Percentiles rank a stretch among this genome's conserved stretches.
phyloP scores from a whole-genome alignment of 2,888 invertebrate genomes.

The Nemoura dubitans region DNA sequence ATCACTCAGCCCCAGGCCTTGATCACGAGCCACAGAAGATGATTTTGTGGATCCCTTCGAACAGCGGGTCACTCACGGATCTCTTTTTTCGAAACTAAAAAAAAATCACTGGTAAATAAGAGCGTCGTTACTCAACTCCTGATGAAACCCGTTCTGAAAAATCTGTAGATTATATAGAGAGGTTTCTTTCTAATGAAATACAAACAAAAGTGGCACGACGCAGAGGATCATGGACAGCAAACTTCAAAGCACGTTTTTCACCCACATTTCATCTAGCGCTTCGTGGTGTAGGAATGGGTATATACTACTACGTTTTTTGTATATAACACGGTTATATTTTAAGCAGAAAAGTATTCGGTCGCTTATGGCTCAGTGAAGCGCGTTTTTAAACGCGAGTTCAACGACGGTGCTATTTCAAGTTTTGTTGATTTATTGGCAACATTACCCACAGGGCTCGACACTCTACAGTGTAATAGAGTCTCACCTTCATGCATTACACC shows the following conservation, averaged over 20 bases:
- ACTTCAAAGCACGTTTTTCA: background rate
- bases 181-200: background rate
- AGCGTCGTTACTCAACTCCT: background rate
- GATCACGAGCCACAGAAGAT: background rate
- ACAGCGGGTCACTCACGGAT: background rate
- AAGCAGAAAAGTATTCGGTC: background rate
- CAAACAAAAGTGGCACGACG: background rate
- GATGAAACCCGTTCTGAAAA: background rate
- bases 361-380: constrained; percentile 3
- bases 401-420: background rate
- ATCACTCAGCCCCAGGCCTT: background rate
- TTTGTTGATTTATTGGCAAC: constrained; percentile 7
- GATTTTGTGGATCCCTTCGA: background rate
- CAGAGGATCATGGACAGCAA: background rate
- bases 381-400: background rate
- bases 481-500: background rate
- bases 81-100: background rate
- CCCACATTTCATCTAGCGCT: background rate
- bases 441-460: background rate
- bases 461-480: background rate
- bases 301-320: background rate
- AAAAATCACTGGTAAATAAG: background rate
- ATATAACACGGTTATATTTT: background rate
- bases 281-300: no score
- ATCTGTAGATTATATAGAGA: background rate